These are phyloP conservation scores for Eilema depressum DNA, from an alignment of 2,888 invertebrate species.

Conservation along the genomic window DNA sequence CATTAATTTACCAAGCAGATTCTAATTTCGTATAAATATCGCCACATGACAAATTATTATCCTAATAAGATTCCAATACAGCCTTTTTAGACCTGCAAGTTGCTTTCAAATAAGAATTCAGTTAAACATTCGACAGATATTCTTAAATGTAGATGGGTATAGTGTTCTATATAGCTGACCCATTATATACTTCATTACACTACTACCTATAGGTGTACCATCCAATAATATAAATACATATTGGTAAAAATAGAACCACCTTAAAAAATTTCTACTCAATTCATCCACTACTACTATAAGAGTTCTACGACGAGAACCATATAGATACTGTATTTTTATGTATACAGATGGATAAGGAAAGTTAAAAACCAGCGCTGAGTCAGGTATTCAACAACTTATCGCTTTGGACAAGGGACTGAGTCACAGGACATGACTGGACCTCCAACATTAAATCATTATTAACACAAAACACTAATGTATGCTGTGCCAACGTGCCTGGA, in stretches of 20 bases:
- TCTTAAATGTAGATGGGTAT: no score
- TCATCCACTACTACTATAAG: background rate
- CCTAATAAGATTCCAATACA: no score
- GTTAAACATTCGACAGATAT: no score
- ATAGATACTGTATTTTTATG: background rate
- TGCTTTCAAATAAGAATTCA: no score
- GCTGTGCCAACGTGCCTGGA: slow-evolving; percentile 5
- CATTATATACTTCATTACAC: no score
- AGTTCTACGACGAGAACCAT: background rate
- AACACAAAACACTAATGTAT: background rate
- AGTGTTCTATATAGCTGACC: no score
- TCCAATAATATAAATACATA: no score
- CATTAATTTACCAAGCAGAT: no score
- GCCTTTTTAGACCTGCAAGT: no score
- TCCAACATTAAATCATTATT: slow-evolving; percentile 6
- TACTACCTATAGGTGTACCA: no score
- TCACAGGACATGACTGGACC: slow-evolving; percentile 17
- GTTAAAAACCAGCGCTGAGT: slow-evolving; percentile 5
- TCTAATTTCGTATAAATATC: no score
- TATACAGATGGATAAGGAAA: background rate
- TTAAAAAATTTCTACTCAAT: background rate
- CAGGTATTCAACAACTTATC: slow-evolving; percentile 15
- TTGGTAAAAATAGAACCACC: background rate
- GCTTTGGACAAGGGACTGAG: slow-evolving; percentile 18
- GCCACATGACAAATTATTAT: no score